Percentiles rank a stretch among this genome's conserved stretches.
These are phyloP conservation scores for Rhagophthalmus giganteus DNA, from an alignment of 2,888 invertebrate genomes.

Conservation along the genomic window DNA sequence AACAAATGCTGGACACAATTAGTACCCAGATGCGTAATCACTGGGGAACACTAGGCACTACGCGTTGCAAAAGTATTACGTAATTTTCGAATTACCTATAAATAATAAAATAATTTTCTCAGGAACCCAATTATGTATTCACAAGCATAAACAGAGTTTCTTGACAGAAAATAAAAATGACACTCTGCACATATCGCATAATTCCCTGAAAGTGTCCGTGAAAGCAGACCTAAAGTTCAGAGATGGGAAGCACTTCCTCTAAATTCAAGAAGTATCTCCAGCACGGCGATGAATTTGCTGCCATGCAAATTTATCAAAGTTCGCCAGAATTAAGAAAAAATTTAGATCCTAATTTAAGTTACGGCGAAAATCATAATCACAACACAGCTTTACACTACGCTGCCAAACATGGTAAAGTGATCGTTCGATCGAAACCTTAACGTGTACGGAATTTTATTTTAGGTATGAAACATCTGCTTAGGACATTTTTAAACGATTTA, in stretches of 20 bases:
- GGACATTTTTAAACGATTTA: conserved; percentile 66
- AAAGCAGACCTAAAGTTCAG: too few relatives aligned
- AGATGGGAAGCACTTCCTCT: conserved; percentile 71
- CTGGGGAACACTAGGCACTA: too few relatives aligned
- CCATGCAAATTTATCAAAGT: conserved; percentile 66
- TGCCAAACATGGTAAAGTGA: conserved; percentile 64
- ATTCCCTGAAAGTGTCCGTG: conserved; percentile 26
- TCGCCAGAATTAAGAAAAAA: conserved; percentile 65
- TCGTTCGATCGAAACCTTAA: too few relatives aligned
- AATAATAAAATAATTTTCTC: too few relatives aligned
- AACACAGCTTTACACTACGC: conserved; percentile 70
- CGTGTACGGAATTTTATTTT: conserved; percentile 38
- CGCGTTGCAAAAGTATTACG: too few relatives aligned
- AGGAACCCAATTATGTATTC: background rate
- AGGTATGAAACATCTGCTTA: conserved; percentile 62
- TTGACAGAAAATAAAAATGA: conserved; percentile 48
- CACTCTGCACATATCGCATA: conserved; percentile 43
- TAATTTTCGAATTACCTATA: too few relatives aligned
- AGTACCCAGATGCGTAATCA: too few relatives aligned
- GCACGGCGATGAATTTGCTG: conserved; percentile 71
- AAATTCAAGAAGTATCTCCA: conserved; percentile 71
- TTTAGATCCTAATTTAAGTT: conserved; percentile 68
- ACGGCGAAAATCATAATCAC: conserved; percentile 67
- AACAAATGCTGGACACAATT: too few relatives aligned
- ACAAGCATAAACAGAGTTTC: conserved; percentile 41